phyloP scores from a whole-genome alignment of 2,888 invertebrate genomes.

The Lithophane ornitopus region DNA sequence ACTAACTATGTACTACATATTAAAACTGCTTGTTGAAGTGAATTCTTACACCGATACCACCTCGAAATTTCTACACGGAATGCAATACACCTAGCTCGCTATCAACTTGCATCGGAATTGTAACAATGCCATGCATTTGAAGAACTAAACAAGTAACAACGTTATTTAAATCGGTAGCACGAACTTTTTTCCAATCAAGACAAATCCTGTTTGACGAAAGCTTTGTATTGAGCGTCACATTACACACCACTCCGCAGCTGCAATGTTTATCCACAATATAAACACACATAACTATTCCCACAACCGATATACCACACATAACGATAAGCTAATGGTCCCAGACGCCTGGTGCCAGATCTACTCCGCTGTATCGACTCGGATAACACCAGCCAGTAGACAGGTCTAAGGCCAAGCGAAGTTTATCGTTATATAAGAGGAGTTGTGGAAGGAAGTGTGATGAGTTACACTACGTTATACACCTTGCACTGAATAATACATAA shows the following conservation, averaged over 20 bases:
- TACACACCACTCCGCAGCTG: not conserved
- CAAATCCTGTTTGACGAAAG: not conserved
- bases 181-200: not conserved
- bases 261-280: not conserved
- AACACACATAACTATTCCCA: not conserved
- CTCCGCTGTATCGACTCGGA: constrained; percentile 1
- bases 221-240: not conserved
- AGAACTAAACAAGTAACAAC: not conserved
- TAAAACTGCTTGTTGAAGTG: not conserved
- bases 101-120: not conserved
- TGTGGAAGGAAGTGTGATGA: not conserved
- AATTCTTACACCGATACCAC: not conserved
- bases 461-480: not conserved
- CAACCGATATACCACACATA: too few relatives aligned
- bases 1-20: not conserved
- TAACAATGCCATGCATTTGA: not conserved
- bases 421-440: not conserved
- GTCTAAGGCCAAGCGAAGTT: not conserved
- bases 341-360: not conserved
- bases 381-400: constrained; percentile 16
- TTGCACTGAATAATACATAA: not conserved
- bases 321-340: not conserved
- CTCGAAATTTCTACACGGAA: not conserved
- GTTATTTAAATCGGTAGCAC: not conserved
- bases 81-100: not conserved